Base-by-base conservation (phyloP, 2,113 vertebrate genomes). In the Nettapus auritus region DNA sequence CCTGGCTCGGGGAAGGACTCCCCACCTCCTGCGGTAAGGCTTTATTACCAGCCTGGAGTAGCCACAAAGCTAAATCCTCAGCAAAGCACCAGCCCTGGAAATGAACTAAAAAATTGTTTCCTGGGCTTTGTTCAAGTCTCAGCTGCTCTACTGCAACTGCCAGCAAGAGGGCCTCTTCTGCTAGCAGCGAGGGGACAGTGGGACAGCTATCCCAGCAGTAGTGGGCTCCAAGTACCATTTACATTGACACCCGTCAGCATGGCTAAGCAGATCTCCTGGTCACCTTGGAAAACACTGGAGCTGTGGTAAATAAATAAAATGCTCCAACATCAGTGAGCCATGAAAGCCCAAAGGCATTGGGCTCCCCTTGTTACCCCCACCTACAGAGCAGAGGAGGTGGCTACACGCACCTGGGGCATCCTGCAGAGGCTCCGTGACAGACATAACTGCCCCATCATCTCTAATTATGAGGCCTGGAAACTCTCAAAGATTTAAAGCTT, bases 121-220 rank as follows among this genome's bases (percentile, higher is more conserved):
- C 26, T 70, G 34, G 34, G 31, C 18, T 87, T 93, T 63, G 14
- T 56, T 94, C 14, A 82, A 44, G 17, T 29, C 26, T 20, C 8
- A 11, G 36, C 36, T 93, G 84, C 60, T 91, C 36, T 92, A 63
- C 84, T 91, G 31, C 60, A 84, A 84, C 34, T 71, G 66, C 66
- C 94, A 96, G 89, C 74, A 91, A 94, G 94, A 91, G 73, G 64
- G 89, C 91, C 81, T 86, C 91, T 92, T 92, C 25, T 34, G 59
- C 73, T 33, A 16, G 22, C 36, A 89, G 81, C 69, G 59, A 3
- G 0, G 0, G 13, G 62, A 8, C 40, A 31, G 29, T 46, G 60
- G 21, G 36, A 33, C 53, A 64, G 29, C 4, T 0, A 69, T 62
- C 17, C 50, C 3, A 7, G 29, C 42, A 60, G n/a, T 2, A 31